Conservation (phyloP, 2,113 vertebrate genomes). For the Coptodon bakossiorum region DNA sequence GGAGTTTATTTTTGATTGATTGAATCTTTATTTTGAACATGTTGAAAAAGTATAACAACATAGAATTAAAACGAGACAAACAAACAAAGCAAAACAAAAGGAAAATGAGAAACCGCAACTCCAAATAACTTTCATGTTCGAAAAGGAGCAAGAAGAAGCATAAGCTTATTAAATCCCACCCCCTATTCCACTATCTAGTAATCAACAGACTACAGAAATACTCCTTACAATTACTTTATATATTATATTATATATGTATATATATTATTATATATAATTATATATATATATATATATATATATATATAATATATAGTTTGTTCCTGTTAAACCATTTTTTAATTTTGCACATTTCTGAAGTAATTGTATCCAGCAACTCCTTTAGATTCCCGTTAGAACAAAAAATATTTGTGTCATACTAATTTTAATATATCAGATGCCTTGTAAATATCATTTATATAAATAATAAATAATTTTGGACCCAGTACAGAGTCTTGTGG, state of each 20-base stretch:
- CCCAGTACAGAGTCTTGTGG: too few species aligned
- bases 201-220: background rate
- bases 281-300: too few species aligned
- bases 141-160: background rate
- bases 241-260: too few species aligned
- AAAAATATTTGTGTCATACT: too few species aligned
- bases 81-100: background rate
- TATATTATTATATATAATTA: too few species aligned
- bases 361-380: rapidly evolving
- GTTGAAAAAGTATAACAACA: rapidly evolving
- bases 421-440: too few species aligned
- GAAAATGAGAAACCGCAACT: background rate
- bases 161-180: rapidly evolving
- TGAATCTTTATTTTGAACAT: background rate
- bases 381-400: rapidly evolving
- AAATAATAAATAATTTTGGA: rapidly evolving
- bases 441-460: rapidly evolving
- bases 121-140: background rate
- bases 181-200: background rate
- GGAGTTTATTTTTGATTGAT: background rate
- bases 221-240: too few species aligned
- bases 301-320: too few species aligned
- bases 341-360: too few species aligned
- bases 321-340: too few species aligned
- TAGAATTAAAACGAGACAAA: rapidly evolving